Percentiles rank a stretch among this genome's conserved stretches.
Evolutionary conservation across 2,113 vertebrate species (phyloP).

Genomic region (Panthera tigris): DNA sequence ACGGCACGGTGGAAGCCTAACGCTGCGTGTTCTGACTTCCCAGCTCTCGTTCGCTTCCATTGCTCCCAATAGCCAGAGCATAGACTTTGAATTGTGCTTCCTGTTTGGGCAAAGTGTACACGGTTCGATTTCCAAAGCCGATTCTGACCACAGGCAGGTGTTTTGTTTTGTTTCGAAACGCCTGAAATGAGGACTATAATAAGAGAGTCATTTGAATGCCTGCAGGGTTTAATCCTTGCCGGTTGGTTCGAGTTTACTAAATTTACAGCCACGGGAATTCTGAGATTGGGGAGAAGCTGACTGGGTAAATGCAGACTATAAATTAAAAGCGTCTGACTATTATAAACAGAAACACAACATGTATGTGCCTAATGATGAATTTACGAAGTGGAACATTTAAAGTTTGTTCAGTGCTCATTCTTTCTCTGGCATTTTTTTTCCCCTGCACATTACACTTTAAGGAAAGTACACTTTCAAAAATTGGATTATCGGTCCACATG

Average conservation of each 20-base stretch:
- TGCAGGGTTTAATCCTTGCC: background rate
- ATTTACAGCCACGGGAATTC: background rate
- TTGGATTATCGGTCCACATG: background rate
- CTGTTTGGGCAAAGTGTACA: background rate
- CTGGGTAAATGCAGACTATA: background rate
- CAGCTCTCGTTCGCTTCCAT: background rate
- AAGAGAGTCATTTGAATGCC: background rate
- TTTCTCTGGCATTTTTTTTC: background rate
- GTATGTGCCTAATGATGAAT: background rate
- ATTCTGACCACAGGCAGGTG: background rate
- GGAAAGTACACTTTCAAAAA: background rate
- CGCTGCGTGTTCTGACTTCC: background rate
- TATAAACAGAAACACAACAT: background rate
- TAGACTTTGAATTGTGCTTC: background rate
- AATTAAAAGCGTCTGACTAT: background rate
- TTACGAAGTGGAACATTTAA: background rate
- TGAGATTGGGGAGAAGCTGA: background rate
- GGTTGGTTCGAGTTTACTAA: background rate
- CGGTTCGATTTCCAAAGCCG: background rate
- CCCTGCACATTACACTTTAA: background rate
- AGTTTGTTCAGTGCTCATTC: background rate
- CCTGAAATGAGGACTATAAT: background rate
- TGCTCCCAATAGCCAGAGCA: background rate
- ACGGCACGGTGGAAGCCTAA: background rate
- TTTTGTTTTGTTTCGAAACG: background rate